phyloP scores from a whole-genome alignment of 2,113 vertebrate genomes.

The Bubo bubo region DNA sequence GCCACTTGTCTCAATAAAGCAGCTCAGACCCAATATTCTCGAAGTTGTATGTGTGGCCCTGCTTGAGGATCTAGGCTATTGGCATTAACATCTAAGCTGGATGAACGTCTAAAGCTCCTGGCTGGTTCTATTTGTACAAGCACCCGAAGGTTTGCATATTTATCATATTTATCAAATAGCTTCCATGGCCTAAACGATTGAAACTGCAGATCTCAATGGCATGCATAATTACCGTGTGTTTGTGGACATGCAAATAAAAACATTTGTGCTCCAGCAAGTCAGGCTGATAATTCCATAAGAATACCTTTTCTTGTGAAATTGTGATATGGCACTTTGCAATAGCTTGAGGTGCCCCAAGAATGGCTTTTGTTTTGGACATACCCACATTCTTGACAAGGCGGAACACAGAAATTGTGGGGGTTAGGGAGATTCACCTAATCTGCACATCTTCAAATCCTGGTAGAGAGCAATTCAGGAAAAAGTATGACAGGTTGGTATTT shows the following conservation, averaged over 20 bases:
- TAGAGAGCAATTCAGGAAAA: neutral
- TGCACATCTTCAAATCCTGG: neutral
- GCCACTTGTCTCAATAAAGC: neutral
- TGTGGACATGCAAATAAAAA: neutral
- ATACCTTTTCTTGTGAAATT: neutral
- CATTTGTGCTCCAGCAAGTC: neutral
- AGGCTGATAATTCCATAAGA: neutral
- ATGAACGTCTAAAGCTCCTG: neutral
- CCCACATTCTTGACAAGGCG: neutral
- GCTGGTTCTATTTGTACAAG: neutral
- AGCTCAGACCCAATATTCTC: neutral
- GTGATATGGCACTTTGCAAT: neutral
- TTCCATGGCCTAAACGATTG: neutral
- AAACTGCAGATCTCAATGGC: neutral
- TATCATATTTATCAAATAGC: neutral
- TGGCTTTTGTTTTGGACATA: neutral
- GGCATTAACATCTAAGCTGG: neutral
- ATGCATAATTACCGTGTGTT: neutral
- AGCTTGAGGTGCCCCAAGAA: neutral
- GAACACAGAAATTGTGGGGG: neutral
- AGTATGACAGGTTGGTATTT: neutral
- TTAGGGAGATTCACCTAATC: neutral
- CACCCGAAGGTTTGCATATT: neutral
- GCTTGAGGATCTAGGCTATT: neutral
- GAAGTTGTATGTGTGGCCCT: fast-evolving